These are phyloP conservation scores for Epinephelus lanceolatus DNA, from an alignment of 2,113 vertebrate species.

Conservation along the genomic window DNA sequence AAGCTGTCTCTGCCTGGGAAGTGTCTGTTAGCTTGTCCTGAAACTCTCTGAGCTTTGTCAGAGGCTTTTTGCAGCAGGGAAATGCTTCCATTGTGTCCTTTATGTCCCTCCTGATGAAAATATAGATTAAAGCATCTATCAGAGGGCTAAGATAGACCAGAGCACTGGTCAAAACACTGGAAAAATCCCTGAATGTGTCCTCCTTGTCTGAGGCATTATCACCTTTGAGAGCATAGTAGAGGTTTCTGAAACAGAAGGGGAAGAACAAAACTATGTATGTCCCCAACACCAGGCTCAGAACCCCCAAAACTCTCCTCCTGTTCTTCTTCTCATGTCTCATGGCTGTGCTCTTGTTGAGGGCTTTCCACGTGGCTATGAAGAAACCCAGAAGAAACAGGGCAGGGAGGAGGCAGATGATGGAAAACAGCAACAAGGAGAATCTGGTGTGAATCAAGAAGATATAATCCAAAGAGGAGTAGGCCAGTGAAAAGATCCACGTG, in stretches of 20 bases:
- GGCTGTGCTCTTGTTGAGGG: not conserved
- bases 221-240: conserved; percentile 17
- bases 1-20: not conserved
- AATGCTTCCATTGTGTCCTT: conserved; percentile 6
- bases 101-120: conserved; percentile 19
- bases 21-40: not conserved
- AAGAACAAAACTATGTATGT: conserved; percentile 14
- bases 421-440: not conserved
- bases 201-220: not conserved
- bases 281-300: conserved; percentile 20
- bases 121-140: not conserved
- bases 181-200: not conserved
- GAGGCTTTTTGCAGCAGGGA: not conserved
- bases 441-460: not conserved
- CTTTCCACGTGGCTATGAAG: conserved; percentile 18
- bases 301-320: conserved; percentile 1
- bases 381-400: not conserved
- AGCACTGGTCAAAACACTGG: conserved; percentile 3
- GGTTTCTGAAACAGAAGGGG: conserved; percentile 30
- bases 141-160: conserved; percentile 27
- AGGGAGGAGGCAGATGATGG: conserved; percentile 25
- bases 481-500: not conserved
- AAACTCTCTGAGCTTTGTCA: conserved; percentile 4
- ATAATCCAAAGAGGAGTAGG: conserved; percentile 11
- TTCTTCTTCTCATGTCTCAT: not conserved